Evolutionary conservation across 2,113 vertebrate species (phyloP).

Genomic region (Pelodiscus sinensis): DNA sequence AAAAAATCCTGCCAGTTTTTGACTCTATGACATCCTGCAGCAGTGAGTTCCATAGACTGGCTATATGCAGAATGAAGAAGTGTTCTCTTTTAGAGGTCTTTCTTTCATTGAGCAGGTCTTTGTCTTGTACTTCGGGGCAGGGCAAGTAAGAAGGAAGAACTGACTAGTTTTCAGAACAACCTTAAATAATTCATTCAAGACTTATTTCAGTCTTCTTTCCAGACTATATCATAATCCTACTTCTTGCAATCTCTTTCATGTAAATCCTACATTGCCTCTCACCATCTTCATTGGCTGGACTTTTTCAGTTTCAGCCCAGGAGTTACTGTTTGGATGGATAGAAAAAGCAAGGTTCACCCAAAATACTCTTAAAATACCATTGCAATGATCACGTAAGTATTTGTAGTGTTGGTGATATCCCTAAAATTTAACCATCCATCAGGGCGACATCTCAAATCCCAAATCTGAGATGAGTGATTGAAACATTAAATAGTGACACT

Average conservation of each 20-base stretch:
- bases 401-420: background rate
- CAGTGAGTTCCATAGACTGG: background rate
- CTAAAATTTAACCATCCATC: background rate
- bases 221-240: background rate
- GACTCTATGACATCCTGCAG: background rate
- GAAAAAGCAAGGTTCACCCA: background rate
- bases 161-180: background rate
- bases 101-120: background rate
- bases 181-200: background rate
- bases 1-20: background rate
- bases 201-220: background rate
- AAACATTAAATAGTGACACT: background rate
- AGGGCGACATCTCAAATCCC: background rate
- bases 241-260: background rate
- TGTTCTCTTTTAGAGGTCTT: background rate
- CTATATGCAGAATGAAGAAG: background rate
- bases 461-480: background rate
- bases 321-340: background rate
- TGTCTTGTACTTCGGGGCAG: background rate
- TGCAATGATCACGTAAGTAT: background rate
- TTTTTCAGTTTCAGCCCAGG: slow-evolving; percentile 15
- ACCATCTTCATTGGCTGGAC: background rate
- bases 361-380: slow-evolving; percentile 21
- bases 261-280: background rate
- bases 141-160: slow-evolving; percentile 8